A percentile compares a stretch with the other conserved stretches of the same genome.
Conservation (phyloP, 2,113 vertebrate species). For the Ciconia boyciana region DNA sequence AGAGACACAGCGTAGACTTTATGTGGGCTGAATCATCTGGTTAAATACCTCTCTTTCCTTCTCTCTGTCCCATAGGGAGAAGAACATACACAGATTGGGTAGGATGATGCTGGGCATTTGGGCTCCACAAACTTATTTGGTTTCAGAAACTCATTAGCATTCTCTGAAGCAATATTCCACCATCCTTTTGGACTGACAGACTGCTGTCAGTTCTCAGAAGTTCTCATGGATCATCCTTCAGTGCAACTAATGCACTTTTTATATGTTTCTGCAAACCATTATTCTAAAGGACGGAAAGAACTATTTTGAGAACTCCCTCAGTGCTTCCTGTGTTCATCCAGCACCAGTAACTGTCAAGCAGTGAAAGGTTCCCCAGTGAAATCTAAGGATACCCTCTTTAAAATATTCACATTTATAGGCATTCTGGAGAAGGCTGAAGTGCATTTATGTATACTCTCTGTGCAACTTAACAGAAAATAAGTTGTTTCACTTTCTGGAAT, state of each 20-base stretch:
- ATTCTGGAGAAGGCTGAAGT: neutral
- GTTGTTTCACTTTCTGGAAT: neutral
- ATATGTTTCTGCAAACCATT: neutral
- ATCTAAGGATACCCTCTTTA: neutral
- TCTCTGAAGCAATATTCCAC: neutral
- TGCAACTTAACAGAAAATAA: neutral
- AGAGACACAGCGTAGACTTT: neutral
- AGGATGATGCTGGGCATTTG: neutral
- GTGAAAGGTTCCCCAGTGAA: neutral
- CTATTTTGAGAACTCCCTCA: neutral
- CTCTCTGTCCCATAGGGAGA: neutral
- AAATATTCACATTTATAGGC: neutral
- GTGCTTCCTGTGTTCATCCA: neutral
- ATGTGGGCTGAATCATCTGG: neutral
- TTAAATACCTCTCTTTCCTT: neutral
- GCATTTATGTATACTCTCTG: neutral
- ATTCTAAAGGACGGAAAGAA: neutral
- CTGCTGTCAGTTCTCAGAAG: neutral
- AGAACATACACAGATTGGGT: neutral
- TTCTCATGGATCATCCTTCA: neutral
- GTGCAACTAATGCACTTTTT: neutral
- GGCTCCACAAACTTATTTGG: neutral
- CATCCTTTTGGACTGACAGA: neutral
- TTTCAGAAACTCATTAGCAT: neutral
- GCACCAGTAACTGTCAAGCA: neutral